phyloP scores from a whole-genome alignment of 1,140 invertebrate species.

The Drosophila tsacasi region DNA sequence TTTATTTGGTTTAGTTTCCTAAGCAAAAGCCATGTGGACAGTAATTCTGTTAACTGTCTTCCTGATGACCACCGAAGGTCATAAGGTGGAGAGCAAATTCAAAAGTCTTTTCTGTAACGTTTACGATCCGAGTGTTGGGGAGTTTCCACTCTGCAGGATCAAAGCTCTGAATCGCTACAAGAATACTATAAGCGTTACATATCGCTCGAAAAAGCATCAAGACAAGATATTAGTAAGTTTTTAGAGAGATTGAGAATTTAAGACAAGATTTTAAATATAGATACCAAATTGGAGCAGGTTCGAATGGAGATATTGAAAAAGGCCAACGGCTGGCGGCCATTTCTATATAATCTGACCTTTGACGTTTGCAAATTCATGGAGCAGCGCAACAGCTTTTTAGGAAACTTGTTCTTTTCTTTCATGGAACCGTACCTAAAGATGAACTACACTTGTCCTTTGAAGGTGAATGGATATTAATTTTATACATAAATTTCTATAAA shows the following conservation, averaged over 20 bases:
- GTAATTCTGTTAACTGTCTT: neutral
- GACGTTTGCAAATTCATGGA: constrained; percentile 7
- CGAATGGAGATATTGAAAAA: constrained; percentile 10
- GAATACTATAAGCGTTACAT: too few relatives aligned
- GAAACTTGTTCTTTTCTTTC: neutral
- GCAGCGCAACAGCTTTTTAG: neutral
- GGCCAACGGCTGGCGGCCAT: constrained; percentile 28
- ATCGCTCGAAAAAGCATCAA: too few relatives aligned
- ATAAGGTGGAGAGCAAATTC: constrained; percentile 18
- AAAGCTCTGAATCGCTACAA: too few relatives aligned
- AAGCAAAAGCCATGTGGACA: neutral
- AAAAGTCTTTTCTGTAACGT: constrained; percentile 22
- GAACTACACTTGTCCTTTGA: neutral
- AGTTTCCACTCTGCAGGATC: too few relatives aligned
- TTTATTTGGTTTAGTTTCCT: neutral
- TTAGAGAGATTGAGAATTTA: too few relatives aligned
- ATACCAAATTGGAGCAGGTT: neutral
- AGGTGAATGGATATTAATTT: neutral
- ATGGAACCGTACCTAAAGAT: neutral
- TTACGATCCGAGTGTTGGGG: neutral
- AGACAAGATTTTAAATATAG: too few relatives aligned
- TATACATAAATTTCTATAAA: neutral
- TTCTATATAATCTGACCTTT: constrained; percentile 23
- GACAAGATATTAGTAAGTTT: too few relatives aligned
- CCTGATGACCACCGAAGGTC: neutral